Percentiles rank a stretch among this genome's conserved stretches.
Evolutionary conservation across 2,888 invertebrate species (phyloP).

Genomic region (Portevinia maculata): DNA sequence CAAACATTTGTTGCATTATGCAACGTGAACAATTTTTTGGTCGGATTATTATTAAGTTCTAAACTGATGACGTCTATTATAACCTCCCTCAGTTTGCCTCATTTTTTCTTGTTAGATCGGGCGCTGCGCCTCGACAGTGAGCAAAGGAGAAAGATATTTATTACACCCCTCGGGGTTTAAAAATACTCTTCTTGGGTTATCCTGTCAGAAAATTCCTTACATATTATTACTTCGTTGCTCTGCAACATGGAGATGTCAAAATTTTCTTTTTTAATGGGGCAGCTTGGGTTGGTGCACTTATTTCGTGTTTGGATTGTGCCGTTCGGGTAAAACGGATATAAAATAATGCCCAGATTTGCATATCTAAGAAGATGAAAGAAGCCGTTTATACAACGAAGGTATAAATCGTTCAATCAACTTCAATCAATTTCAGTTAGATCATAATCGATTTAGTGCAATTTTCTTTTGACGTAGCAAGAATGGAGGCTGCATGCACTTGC

Average conservation of each 20-base stretch:
- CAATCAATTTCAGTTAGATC: slow-evolving; percentile 29
- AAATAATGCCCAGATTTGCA: slow-evolving; percentile 38
- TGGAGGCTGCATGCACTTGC: slow-evolving; percentile 6
- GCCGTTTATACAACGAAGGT: background rate
- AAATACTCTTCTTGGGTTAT: slow-evolving; percentile 63
- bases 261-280: slow-evolving; percentile 32
- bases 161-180: slow-evolving; percentile 53
- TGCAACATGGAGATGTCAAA: slow-evolving; percentile 30
- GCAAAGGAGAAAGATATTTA: slow-evolving; percentile 37
- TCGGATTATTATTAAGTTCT: slow-evolving; percentile 64
- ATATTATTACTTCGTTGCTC: slow-evolving; percentile 34
- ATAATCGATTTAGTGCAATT: slow-evolving; percentile 40
- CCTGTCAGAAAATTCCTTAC: slow-evolving; percentile 64
- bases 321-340: slow-evolving; percentile 19
- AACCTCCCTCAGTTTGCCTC: slow-evolving; percentile 25
- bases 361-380: slow-evolving; percentile 13
- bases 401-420: slow-evolving; percentile 57
- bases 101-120: background rate
- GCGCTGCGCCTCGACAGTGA: background rate
- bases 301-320: slow-evolving; percentile 36
- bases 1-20: slow-evolving; percentile 26
- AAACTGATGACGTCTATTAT: slow-evolving; percentile 61
- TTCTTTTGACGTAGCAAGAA: background rate
- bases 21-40: slow-evolving; percentile 58
- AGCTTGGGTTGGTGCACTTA: background rate